Conservation (phyloP, 2,113 vertebrate genomes). For the Rhea americana region DNA sequence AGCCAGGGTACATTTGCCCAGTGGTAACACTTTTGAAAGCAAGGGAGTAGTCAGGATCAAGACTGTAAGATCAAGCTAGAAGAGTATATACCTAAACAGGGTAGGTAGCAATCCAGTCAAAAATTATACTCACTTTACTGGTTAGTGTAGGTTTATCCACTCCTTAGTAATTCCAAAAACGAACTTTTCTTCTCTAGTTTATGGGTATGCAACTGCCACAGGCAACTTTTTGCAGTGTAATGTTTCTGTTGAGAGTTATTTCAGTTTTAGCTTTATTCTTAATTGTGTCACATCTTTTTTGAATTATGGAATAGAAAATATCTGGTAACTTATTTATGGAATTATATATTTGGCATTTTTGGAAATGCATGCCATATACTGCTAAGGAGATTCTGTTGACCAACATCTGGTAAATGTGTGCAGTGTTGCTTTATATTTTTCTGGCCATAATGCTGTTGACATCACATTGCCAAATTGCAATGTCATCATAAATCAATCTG, state of each 20-base stretch:
- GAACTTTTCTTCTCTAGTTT: background rate
- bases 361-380: background rate
- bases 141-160: background rate
- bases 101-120: background rate
- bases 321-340: background rate
- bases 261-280: background rate
- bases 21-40: background rate
- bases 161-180: background rate
- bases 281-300: background rate
- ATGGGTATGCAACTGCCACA: background rate
- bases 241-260: background rate
- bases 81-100: background rate
- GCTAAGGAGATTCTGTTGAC: background rate
- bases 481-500: background rate
- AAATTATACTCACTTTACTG: background rate
- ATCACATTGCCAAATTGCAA: background rate
- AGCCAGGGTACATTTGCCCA: background rate
- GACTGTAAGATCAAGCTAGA: background rate
- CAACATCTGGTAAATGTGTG: background rate
- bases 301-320: background rate
- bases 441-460: background rate
- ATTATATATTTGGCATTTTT: background rate
- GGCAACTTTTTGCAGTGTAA: background rate
- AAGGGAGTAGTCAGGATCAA: background rate
- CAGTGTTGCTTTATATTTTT: background rate